These are phyloP conservation scores for Rhogogaster chlorosoma DNA, from an alignment of 2,888 invertebrate species.

Conservation along the genomic window DNA sequence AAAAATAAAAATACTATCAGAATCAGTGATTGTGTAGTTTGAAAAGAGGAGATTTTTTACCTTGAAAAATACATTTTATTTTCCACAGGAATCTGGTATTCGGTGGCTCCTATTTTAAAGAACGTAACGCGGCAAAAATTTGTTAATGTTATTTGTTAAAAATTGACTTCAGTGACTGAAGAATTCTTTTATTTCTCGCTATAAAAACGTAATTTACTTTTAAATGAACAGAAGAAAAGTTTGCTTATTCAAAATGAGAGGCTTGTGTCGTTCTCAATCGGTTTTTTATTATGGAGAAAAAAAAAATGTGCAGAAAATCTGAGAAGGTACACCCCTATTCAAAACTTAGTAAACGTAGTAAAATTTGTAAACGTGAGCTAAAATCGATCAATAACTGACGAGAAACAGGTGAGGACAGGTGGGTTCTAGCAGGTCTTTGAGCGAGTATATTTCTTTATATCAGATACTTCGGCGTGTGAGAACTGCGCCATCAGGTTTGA, in stretches of 20 bases:
- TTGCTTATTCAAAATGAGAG: not conserved
- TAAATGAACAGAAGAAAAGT: not conserved
- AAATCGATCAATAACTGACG: slow-evolving; percentile 1
- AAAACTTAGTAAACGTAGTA: not conserved
- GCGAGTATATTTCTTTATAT: slow-evolving; percentile 5
- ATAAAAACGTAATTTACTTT: not conserved
- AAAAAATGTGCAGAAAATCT: not conserved
- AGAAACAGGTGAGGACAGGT: slow-evolving; percentile 39
- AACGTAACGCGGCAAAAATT: too few species aligned
- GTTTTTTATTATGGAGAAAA: not conserved
- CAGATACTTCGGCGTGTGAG: not conserved
- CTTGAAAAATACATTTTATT: too few species aligned
- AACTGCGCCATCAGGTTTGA: slow-evolving; percentile 11
- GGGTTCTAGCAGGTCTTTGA: slow-evolving; percentile 35
- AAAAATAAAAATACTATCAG: too few species aligned
- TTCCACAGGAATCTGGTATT: too few species aligned
- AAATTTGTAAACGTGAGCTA: slow-evolving; percentile 7
- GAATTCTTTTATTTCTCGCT: not conserved
- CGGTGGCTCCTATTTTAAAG: too few species aligned
- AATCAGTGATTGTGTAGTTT: not conserved
- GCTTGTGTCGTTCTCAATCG: not conserved
- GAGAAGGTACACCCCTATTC: not conserved
- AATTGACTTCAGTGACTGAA: too few species aligned
- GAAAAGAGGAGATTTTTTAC: too few species aligned
- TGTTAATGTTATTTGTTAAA: too few species aligned